These are phyloP conservation scores for Echiichthys vipera DNA, from an alignment of 2,797 vertebrate species.

Conservation along the genomic window DNA sequence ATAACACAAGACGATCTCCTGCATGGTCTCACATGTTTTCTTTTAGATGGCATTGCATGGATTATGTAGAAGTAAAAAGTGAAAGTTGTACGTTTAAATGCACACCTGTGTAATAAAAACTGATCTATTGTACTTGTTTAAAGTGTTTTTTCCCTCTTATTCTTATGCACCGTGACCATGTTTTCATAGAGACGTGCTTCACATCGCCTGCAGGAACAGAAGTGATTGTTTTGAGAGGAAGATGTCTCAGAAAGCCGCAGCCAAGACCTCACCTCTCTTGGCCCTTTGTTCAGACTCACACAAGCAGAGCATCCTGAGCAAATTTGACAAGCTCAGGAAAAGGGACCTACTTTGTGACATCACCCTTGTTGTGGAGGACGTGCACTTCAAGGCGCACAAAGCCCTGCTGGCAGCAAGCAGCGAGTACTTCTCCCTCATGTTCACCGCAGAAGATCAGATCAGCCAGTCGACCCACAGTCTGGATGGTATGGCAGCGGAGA, in stretches of 20 bases:
- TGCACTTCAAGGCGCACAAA: conserved; percentile 94
- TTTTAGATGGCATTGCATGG: neutral
- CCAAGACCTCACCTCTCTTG: conserved; percentile 60
- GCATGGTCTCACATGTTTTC: neutral
- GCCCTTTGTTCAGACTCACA: conserved; percentile 88
- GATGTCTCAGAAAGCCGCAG: conserved; percentile 81
- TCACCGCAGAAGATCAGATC: conserved; percentile 86
- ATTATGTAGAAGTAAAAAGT: neutral
- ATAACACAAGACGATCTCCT: neutral
- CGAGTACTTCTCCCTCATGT: conserved; percentile 94
- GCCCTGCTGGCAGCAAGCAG: conserved; percentile 95
- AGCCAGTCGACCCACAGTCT: conserved; percentile 87
- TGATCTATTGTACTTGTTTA: neutral
- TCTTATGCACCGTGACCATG: neutral
- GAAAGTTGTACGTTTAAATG: neutral
- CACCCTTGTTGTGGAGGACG: conserved; percentile 92
- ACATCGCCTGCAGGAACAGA: conserved; percentile 8
- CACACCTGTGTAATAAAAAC: neutral
- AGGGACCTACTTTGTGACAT: conserved; percentile 93
- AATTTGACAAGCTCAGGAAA: conserved; percentile 89
- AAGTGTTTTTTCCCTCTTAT: no score
- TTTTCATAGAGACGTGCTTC: neutral
- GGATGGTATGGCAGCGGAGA: conserved; percentile 89
- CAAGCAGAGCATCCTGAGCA: conserved; percentile 88
- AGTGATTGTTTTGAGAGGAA: conserved; percentile 8